phyloP scores from a whole-genome alignment of 2,797 vertebrate genomes.

The Gallinago stenura region DNA sequence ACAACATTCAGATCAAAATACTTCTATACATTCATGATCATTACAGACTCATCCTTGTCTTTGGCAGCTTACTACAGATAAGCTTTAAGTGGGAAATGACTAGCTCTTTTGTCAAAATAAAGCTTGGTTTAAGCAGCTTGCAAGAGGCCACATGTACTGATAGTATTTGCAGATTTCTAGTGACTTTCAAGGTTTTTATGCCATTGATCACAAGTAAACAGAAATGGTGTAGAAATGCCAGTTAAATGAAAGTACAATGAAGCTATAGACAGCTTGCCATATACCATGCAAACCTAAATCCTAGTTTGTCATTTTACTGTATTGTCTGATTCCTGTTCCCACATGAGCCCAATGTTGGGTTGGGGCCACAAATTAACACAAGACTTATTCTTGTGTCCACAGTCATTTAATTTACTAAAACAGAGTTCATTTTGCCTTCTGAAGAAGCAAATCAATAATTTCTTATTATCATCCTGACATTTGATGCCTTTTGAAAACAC shows the following conservation, averaged over 20 bases:
- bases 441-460: neutral
- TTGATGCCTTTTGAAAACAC: neutral
- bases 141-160: accelerated
- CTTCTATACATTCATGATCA: neutral
- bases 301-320: neutral
- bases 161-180: neutral
- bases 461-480: neutral
- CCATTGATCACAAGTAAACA: neutral
- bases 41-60: neutral
- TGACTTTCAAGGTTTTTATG: neutral
- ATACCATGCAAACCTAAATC: neutral
- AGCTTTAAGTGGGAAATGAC: neutral
- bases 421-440: neutral
- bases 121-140: neutral
- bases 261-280: neutral
- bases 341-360: accelerated
- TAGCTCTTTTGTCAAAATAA: neutral
- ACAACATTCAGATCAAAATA: neutral
- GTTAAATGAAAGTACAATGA: neutral
- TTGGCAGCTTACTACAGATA: neutral
- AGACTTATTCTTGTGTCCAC: neutral
- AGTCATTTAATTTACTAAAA: neutral
- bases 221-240: neutral
- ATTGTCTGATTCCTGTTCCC: neutral
- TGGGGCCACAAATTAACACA: neutral